Evolutionary conservation across 2,797 vertebrate genomes (phyloP), one percentile per base, ranked within the genome.

Genomic region (Pantherophis vulpinus): DNA sequence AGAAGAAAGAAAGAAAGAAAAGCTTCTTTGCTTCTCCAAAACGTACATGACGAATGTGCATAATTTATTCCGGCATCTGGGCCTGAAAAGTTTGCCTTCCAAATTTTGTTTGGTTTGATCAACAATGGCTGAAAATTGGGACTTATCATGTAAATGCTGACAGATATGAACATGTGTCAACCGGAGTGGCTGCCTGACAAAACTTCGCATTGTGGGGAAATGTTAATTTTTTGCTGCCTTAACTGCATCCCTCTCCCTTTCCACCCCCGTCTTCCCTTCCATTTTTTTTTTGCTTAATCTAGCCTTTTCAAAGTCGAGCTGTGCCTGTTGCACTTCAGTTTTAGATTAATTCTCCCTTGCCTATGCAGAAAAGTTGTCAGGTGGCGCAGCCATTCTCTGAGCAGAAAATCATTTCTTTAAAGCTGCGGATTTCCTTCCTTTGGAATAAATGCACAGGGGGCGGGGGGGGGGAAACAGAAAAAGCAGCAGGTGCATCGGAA

Each of bases 21-120:
- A 59, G 94, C n/a, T 95, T 94, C 92, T 95, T 96, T 97, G 95
- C 96, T 94, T 91, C 95, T 97, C 94, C 96, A 95, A 93, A 96
- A 97, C 95, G 96, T 97, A 96, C 97, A 97, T 96, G 97, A 96
- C 96, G 97, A 96, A 97, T 96, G 96, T 96, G 97, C 97, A 97
- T 97, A 97, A 96, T 97, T 97, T 97, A 97, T 97, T 97, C 96
- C 95, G 95, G 97, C 97, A 97, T 97, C 97, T 97, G 97, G 97
- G 96, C 90, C 96, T 95, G 96, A 96, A 96, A 97, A 97, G 96
- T 97, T 97, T 97, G 97, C 97, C 96, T 97, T 96, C 95, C 95
- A 97, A 97, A 96, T 97, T 97, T 96, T 93, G 95, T 96, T 97
- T 97, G 96, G 94, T 97, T 96, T 96, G 95, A 96, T 96, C 96